Percentiles rank a stretch among this genome's conserved stretches.
These are phyloP conservation scores for Callocephalon fimbriatum DNA, from an alignment of 2,113 vertebrate genomes.

Conservation along the genomic window DNA sequence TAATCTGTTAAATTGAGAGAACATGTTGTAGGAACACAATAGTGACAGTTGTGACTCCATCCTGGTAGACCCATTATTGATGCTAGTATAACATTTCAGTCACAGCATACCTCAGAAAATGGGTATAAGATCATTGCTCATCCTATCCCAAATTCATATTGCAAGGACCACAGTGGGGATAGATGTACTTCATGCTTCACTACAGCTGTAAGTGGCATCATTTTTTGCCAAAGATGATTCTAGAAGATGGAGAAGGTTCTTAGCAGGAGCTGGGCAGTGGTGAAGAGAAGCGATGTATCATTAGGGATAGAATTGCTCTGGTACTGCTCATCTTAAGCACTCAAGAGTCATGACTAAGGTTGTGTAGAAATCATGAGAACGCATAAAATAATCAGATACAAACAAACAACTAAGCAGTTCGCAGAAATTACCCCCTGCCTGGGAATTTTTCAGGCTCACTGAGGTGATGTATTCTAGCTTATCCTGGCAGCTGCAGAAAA, in stretches of 20 bases:
- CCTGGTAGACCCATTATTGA: neutral
- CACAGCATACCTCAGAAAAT: neutral
- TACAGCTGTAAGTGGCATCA: neutral
- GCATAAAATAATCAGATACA: neutral
- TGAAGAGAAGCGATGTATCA: neutral
- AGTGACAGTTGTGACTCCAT: rapidly evolving
- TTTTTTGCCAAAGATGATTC: neutral
- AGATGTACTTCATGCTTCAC: neutral
- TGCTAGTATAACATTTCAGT: neutral
- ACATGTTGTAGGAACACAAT: neutral
- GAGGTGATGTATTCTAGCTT: neutral
- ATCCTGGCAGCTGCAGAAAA: neutral
- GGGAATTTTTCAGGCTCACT: neutral
- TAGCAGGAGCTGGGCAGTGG: neutral
- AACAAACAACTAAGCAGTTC: neutral
- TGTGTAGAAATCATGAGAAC: neutral
- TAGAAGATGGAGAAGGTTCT: neutral
- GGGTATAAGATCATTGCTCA: neutral
- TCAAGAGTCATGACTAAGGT: neutral
- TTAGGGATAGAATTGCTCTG: neutral
- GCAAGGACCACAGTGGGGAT: rapidly evolving
- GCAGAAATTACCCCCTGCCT: neutral
- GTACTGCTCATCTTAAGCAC: neutral
- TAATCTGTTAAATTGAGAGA: neutral
- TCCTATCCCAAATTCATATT: neutral